These are phyloP conservation scores for Eilema caniola DNA, from an alignment of 2,888 invertebrate species.

Conservation along the genomic window DNA sequence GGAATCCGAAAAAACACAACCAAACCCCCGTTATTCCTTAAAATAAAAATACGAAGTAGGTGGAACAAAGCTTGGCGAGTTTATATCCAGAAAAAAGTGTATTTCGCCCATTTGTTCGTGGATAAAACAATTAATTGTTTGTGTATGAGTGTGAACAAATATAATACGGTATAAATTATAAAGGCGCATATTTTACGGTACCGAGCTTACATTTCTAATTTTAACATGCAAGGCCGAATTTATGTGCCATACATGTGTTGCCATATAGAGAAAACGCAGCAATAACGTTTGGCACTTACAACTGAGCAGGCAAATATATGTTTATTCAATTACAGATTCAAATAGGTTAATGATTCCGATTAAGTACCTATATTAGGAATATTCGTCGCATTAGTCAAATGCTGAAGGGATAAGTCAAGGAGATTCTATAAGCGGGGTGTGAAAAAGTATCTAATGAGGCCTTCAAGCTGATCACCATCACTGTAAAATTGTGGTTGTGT, in stretches of 20 bases:
- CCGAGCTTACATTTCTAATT: constrained; percentile 83
- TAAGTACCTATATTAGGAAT: neutral
- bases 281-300: constrained; percentile 75
- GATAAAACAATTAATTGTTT: constrained; percentile 64
- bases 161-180: constrained; percentile 79
- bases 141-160: constrained; percentile 63
- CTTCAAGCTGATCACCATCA: too few relatives aligned
- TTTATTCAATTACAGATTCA: constrained; percentile 58
- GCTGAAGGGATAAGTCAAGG: too few relatives aligned
- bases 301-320: constrained; percentile 63
- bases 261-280: constrained; percentile 73
- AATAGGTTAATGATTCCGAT: constrained; percentile 34
- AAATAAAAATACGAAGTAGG: constrained; percentile 48
- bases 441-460: too few relatives aligned
- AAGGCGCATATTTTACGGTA: constrained; percentile 79
- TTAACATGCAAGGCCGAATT: constrained; percentile 81
- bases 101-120: constrained; percentile 48
- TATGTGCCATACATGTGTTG: constrained; percentile 81
- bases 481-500: too few relatives aligned
- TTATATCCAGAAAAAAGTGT: constrained; percentile 51
- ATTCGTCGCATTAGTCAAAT: too few relatives aligned
- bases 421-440: neutral
- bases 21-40: constrained; percentile 35
- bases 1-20: constrained; percentile 47
- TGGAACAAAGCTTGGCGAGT: constrained; percentile 51